Percentiles rank a stretch among this genome's conserved stretches.
These are phyloP conservation scores for Donacobius atricapilla DNA, from an alignment of 2,113 vertebrate species.

Conservation along the genomic window DNA sequence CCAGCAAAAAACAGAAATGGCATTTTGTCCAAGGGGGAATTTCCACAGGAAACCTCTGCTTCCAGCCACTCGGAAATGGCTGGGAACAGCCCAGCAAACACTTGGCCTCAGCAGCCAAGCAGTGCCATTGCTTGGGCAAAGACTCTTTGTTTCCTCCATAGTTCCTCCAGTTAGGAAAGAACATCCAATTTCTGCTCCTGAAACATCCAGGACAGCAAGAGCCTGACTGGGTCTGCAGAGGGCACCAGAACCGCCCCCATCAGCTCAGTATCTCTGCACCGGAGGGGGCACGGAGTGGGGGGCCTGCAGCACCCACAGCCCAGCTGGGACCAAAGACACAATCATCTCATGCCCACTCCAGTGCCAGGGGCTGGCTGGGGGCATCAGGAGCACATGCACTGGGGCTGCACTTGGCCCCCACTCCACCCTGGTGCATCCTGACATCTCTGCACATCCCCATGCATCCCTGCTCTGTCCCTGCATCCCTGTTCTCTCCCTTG, in stretches of 20 bases:
- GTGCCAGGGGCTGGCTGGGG: background rate
- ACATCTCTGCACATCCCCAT: background rate
- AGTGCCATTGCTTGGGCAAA: background rate
- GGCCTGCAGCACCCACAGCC: background rate
- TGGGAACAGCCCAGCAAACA: background rate
- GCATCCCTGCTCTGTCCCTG: background rate
- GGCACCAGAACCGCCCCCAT: background rate
- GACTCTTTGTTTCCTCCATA: background rate
- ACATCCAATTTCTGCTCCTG: background rate
- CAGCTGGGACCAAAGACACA: background rate
- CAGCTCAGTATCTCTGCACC: background rate
- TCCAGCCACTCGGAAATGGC: background rate
- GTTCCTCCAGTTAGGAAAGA: background rate
- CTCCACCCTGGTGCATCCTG: fast-evolving
- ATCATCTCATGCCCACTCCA: no score
- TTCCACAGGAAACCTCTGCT: slow-evolving; percentile 37
- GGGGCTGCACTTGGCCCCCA: fast-evolving
- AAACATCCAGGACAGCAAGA: fast-evolving
- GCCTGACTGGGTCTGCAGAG: background rate
- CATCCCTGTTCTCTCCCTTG: background rate
- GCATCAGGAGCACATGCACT: fast-evolving
- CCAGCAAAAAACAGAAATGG: background rate
- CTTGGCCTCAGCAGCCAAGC: background rate
- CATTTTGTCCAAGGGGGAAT: background rate
- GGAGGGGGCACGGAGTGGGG: fast-evolving